Evolutionary conservation across 2,888 invertebrate species (phyloP), one percentile per base, ranked within the genome.

Genomic region (Helleia helle): DNA sequence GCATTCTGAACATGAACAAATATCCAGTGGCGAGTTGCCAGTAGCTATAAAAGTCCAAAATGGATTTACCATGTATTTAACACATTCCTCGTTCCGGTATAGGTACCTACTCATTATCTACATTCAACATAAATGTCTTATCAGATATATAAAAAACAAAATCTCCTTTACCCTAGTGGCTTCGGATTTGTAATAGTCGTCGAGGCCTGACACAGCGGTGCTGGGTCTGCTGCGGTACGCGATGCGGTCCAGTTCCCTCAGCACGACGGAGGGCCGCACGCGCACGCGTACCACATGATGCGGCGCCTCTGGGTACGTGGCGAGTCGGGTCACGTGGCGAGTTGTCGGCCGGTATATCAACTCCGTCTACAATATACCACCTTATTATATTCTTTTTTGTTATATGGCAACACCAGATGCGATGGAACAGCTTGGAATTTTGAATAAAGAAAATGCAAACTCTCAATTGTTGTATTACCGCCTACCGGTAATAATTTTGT

Each of bases 171-270:
- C 93, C 89, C 89, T 89, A 58, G 89, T 88, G 56, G 89, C 84
- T 64, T 89, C 90, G 54, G 93, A 92, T 81, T 91, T 91, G 77
- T 91, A 91, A 83, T 90, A 94, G 66, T 91, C 90, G 57, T 92
- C 92, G 52, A 90, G 86, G 56, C 92, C 89, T 46, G 90, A 89
- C 57, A 89, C 85, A 47, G 88, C 87, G 38, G 80, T 61, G 41
- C 74, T 71, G 22, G 91, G 89, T 49, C 91, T 87, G 49, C 86
- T 75, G 67, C 88, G 88, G 71, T 89, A 86, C 55, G 87, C 86
- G 69, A 92, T 91, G 66, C 91, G 87, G 69, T 90, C 90, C 59
- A 89, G 87, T 66, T 91, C 91, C 48, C 87, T 87, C 58, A 89
- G 86, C 59, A 92, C 80, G 47, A 91, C 87, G 34, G 91, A 89